A percentile compares a stretch with the other conserved stretches of the same genome.
These are phyloP conservation scores for Aulostomus chinensis DNA, from an alignment of 2,797 vertebrate genomes.

Conservation along the genomic window DNA sequence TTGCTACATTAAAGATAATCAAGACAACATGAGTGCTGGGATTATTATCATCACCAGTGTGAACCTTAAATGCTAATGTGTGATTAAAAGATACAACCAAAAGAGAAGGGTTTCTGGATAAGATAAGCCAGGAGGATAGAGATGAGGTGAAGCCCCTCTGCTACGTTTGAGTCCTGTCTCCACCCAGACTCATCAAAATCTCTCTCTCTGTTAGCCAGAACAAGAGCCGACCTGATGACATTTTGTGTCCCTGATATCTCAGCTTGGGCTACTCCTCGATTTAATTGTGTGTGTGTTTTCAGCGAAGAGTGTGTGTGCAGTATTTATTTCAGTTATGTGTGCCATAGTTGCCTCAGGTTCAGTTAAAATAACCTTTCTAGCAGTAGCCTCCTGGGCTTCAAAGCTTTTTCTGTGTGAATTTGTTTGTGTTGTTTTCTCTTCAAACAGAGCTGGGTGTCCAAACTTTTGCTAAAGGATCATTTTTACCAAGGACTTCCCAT, in stretches of 20 bases:
- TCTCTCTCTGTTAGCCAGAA: conserved; percentile 18
- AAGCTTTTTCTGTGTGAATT: conserved; percentile 24
- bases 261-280: conserved; percentile 21
- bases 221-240: conserved; percentile 42
- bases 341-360: conserved; percentile 22
- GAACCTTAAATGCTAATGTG: no score
- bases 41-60: no score
- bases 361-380: conserved; percentile 38
- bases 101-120: no score
- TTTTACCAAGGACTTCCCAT: no score
- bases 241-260: conserved; percentile 43
- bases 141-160: conserved; percentile 33
- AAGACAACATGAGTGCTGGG: no score
- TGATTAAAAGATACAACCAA: no score
- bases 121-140: conserved; percentile 52
- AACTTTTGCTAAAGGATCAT: no score
- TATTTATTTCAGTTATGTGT: conserved; percentile 13
- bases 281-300: conserved; percentile 45
- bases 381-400: conserved; percentile 10
- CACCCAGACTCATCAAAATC: conserved; percentile 25
- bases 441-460: conserved; percentile 8
- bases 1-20: no score
- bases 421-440: conserved; percentile 38
- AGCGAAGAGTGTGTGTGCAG: conserved; percentile 5
- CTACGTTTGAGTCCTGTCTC: conserved; percentile 22